Evolutionary conservation across 2,113 vertebrate genomes (phyloP), one percentile per base, ranked within the genome.

Genomic region (Columba livia): DNA sequence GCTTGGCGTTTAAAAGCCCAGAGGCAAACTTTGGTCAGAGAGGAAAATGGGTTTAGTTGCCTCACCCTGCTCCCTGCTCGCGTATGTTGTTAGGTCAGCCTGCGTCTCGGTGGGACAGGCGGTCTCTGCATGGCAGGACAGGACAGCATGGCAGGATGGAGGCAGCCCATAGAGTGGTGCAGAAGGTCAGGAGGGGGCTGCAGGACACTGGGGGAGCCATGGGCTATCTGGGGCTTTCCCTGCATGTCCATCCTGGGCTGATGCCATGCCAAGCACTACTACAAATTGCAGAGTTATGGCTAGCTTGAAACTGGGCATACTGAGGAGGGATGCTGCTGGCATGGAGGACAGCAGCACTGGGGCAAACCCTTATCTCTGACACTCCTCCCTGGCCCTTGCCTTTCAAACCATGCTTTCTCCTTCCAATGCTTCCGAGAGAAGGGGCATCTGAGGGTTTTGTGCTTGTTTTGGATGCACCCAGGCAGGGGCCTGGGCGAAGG

Each of bases 321-420:
- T 1, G 1, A 23, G 25, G 51, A 89, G 48, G 44, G 60, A 67
- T 1, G 4, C 60, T 74, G 44, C 74, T 72, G 50, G 62, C 57
- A 66, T 0, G 0, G 40, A 90, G 44, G 6, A 23, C 12, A 2
- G 1, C 4, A 13, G 31, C 3, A 1, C 47, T 38, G 34, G 31
- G 13, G 32, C 13, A 32, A 78, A 86, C n/a, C 58, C 18, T 64
- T 10, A 9, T 61, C 21, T 32, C 58, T 20, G 2, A 25, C 1
- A 1, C 34, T 75, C 50, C 32, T 61, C 28, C 48, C 64, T 29
- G 72, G 25, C 48, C 29, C 25, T 54, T 4, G 3, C 58, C 47
- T 79, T 77, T 79, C 64, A 65, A 73, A 70, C 19, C 3, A 4
- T 12, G 11, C 24, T 56, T 85, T 72, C 40, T 31, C 47, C 34